Conservation (phyloP, 2,888 invertebrate genomes). For the Cancer borealis region DNA sequence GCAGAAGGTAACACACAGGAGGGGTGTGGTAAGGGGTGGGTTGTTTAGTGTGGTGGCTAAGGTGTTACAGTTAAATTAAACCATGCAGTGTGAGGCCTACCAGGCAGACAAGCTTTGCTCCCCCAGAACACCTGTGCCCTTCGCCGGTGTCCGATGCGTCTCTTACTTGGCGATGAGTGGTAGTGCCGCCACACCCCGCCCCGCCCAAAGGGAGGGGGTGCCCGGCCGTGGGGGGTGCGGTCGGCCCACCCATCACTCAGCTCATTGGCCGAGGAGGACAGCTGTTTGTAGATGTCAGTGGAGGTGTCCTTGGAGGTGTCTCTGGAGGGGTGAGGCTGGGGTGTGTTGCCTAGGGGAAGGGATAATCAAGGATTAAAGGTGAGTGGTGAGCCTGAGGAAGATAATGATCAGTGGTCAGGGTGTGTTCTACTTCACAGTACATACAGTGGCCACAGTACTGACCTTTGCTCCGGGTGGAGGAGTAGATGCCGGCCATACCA, state of each 20-base stretch:
- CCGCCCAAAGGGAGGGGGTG: conserved; percentile 60
- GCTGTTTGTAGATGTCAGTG: conserved; percentile 61
- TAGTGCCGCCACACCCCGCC: conserved; percentile 75
- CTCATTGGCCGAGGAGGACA: conserved; percentile 72
- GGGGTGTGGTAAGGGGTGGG: not conserved
- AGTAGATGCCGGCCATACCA: conserved; percentile 57
- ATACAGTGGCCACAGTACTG: not conserved
- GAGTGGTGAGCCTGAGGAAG: not conserved
- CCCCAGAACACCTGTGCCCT: conserved; percentile 73
- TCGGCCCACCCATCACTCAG: conserved; percentile 71
- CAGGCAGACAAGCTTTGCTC: conserved; percentile 77
- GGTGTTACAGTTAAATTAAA: not conserved
- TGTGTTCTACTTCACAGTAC: not conserved
- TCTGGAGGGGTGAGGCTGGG: not conserved
- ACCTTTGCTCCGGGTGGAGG: conserved; percentile 38
- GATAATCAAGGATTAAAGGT: not conserved
- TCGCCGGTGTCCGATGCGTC: conserved; percentile 74
- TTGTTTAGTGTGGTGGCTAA: not conserved
- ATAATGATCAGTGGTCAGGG: not conserved
- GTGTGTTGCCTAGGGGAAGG: not conserved
- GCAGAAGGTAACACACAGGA: not conserved
- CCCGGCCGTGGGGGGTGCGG: conserved; percentile 66
- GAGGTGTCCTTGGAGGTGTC: not conserved
- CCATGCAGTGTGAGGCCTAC: conserved; percentile 65
- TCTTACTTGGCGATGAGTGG: conserved; percentile 77